Evolutionary conservation across 2,113 vertebrate genomes (phyloP).

Genomic region (Calidris pygmaea): DNA sequence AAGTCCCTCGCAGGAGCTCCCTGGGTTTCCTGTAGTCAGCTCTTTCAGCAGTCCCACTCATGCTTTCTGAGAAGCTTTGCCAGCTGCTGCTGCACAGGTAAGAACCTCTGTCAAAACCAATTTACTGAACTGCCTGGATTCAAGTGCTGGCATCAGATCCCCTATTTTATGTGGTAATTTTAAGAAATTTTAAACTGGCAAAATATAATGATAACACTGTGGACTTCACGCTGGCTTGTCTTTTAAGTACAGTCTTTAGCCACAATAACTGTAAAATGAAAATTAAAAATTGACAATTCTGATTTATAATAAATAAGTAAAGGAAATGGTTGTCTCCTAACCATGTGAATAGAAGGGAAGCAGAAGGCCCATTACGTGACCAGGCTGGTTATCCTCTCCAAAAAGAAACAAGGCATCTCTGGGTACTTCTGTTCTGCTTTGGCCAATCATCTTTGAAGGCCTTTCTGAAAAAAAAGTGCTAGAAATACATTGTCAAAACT

Average conservation of each 20-base stretch:
- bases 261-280: neutral
- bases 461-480: neutral
- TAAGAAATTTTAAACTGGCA: neutral
- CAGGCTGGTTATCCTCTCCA: neutral
- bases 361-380: neutral
- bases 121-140: neutral
- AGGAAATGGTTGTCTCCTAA: neutral
- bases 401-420: neutral
- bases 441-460: neutral
- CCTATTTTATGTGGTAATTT: neutral
- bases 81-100: neutral
- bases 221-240: neutral
- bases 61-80: neutral
- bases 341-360: neutral
- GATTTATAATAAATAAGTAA: neutral
- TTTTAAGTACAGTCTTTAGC: neutral
- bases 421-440: neutral
- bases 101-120: neutral
- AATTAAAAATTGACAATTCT: neutral
- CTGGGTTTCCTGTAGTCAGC: neutral
- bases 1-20: neutral
- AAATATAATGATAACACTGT: neutral
- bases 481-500: neutral
- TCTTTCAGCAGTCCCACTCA: neutral
- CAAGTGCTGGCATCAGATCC: fast-evolving